These are phyloP conservation scores for Cartodere bifasciata DNA, from an alignment of 2,888 invertebrate species.

Conservation along the genomic window DNA sequence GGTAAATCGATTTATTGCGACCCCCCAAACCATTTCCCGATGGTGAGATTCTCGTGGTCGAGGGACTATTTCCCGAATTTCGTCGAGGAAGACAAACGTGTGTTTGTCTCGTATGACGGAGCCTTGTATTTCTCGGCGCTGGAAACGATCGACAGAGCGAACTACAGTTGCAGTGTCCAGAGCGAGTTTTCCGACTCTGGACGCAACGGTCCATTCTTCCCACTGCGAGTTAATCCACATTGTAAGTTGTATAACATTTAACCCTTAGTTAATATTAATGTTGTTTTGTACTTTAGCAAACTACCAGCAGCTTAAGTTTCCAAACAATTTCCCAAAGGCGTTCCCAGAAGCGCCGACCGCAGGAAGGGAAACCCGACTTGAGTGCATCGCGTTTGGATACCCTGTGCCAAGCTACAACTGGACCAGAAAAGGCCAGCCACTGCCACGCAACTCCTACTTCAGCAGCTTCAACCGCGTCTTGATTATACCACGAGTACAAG, in stretches of 20 bases:
- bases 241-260: no score
- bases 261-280: constrained; percentile 9
- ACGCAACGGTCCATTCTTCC: constrained; percentile 81
- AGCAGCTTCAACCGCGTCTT: constrained; percentile 76
- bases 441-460: constrained; percentile 62
- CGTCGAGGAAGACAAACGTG: constrained; percentile 83
- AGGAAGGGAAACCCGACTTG: constrained; percentile 79
- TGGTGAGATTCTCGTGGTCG: constrained; percentile 84
- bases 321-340: constrained; percentile 89
- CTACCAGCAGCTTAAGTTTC: constrained; percentile 82
- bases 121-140: constrained; percentile 89
- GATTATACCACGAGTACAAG: constrained; percentile 71
- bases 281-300: constrained; percentile 44
- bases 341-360: constrained; percentile 89
- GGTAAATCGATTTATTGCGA: constrained; percentile 87
- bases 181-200: constrained; percentile 78
- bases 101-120: constrained; percentile 89
- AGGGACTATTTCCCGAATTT: constrained; percentile 82
- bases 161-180: constrained; percentile 85
- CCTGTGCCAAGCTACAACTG: constrained; percentile 90
- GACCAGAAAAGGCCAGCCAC: constrained; percentile 60
- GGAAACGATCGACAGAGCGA: constrained; percentile 79
- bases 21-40: constrained; percentile 83
- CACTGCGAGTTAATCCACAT: constrained; percentile 68
- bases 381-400: constrained; percentile 94